Percentiles rank a stretch among this genome's conserved stretches.
Evolutionary conservation across 2,888 invertebrate genomes (phyloP).

Genomic region (Acronicta alni): DNA sequence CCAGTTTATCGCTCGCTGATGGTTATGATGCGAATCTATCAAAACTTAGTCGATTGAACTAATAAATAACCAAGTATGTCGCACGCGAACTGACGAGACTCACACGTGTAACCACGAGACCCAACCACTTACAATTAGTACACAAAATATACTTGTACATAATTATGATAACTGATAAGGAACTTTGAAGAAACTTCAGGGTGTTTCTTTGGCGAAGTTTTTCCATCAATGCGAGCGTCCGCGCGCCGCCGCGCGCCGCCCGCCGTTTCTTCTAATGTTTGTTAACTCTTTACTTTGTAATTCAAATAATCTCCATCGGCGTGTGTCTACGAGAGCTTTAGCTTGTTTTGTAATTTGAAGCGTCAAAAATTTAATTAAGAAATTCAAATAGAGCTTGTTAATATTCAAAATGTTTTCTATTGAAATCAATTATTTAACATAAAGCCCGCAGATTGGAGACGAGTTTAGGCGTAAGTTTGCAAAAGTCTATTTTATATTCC

Average conservation of each 20-base stretch:
- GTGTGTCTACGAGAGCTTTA: conserved; percentile 6
- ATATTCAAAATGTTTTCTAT: conserved; percentile 16
- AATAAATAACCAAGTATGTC: conserved; percentile 4
- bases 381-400: conserved; percentile 36
- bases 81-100: background rate
- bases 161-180: background rate
- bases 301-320: conserved; percentile 12
- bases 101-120: background rate
- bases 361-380: conserved; percentile 32
- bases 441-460: background rate
- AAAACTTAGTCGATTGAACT: conserved; percentile 17
- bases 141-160: background rate
- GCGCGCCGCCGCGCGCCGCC: background rate
- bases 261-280: background rate
- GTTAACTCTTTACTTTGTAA: conserved; percentile 7
- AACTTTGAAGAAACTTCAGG: conserved; percentile 1
- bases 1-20: background rate
- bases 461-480: conserved; percentile 1
- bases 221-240: background rate
- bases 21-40: conserved; percentile 6
- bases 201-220: conserved; percentile 1
- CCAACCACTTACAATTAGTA: background rate
- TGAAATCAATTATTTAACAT: conserved; percentile 22
- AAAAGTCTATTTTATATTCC: conserved; percentile 32
- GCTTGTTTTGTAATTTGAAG: conserved; percentile 14